Evolutionary conservation across 2,888 invertebrate genomes (phyloP).

Genomic region (Chrysotoxum bicinctum): DNA sequence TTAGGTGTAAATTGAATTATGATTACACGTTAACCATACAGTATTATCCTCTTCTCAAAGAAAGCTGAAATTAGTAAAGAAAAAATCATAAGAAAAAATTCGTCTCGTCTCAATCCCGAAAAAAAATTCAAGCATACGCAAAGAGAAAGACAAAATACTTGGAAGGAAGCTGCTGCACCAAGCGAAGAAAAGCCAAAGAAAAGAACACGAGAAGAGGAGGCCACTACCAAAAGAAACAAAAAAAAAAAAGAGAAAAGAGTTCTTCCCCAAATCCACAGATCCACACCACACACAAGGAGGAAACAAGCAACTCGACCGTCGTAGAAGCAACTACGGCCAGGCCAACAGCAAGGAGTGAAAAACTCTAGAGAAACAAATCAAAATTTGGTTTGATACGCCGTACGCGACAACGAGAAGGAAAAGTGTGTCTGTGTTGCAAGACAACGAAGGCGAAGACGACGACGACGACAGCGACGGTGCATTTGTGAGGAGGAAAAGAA

Average conservation of each 20-base stretch:
- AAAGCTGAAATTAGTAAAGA: constrained; percentile 22
- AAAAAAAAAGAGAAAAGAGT: constrained; percentile 63
- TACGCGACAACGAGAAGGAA: constrained; percentile 23
- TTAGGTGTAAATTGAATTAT: constrained; percentile 76
- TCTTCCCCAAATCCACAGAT: constrained; percentile 13
- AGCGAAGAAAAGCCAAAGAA: constrained; percentile 71
- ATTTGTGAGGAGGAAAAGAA: constrained; percentile 56
- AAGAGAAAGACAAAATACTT: constrained; percentile 66
- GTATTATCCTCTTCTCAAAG: constrained; percentile 39
- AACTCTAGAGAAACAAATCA: constrained; percentile 60
- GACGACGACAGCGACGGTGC: constrained; percentile 48
- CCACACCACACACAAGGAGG: constrained; percentile 58
- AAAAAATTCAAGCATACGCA: constrained; percentile 48
- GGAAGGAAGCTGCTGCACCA: constrained; percentile 65
- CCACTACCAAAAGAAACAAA: constrained; percentile 29
- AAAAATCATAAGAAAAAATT: neutral
- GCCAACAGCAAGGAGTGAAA: constrained; percentile 45
- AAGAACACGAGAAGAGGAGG: constrained; percentile 57
- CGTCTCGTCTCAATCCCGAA: neutral
- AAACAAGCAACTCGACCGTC: constrained; percentile 32
- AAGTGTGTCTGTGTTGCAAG: constrained; percentile 53
- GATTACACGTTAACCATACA: constrained; percentile 53
- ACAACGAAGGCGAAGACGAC: constrained; percentile 34
- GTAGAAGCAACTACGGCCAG: neutral
- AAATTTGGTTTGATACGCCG: constrained; percentile 40